These are phyloP conservation scores for Diploptera punctata DNA, from an alignment of 2,888 invertebrate genomes.

Conservation along the genomic window DNA sequence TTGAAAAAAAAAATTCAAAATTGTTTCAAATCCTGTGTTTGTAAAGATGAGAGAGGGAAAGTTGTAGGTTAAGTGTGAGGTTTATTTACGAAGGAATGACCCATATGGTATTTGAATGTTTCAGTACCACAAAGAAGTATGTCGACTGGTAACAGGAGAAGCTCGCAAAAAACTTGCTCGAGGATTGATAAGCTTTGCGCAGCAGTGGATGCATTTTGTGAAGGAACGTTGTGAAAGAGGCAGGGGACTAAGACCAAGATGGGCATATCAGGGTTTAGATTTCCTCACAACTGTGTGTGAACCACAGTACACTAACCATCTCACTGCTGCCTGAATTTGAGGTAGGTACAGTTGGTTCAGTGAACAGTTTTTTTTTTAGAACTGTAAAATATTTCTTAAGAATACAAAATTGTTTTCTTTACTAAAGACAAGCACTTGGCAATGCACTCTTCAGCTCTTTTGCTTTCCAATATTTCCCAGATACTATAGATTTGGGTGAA, in stretches of 20 bases:
- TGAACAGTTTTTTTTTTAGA: background rate
- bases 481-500: no score
- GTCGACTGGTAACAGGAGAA: conserved; percentile 64
- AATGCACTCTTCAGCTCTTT: no score
- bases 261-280: conserved; percentile 90
- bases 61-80: no score
- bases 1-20: no score
- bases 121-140: conserved; percentile 75
- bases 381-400: no score
- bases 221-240: conserved; percentile 83
- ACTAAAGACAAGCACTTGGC: no score
- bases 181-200: conserved; percentile 72
- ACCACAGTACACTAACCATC: conserved; percentile 77
- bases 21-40: no score
- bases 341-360: conserved; percentile 64
- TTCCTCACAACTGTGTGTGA: conserved; percentile 86
- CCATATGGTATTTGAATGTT: conserved; percentile 56
- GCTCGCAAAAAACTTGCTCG: conserved; percentile 59
- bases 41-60: no score
- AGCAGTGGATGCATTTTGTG: conserved; percentile 91
- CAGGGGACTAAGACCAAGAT: conserved; percentile 80
- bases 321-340: conserved; percentile 83
- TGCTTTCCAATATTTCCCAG: no score
- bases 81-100: no score
- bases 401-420: no score